Percentiles rank a stretch among this genome's conserved stretches.
Conservation (phyloP, 1,140 invertebrate genomes). For the Apolygus lucorum region DNA sequence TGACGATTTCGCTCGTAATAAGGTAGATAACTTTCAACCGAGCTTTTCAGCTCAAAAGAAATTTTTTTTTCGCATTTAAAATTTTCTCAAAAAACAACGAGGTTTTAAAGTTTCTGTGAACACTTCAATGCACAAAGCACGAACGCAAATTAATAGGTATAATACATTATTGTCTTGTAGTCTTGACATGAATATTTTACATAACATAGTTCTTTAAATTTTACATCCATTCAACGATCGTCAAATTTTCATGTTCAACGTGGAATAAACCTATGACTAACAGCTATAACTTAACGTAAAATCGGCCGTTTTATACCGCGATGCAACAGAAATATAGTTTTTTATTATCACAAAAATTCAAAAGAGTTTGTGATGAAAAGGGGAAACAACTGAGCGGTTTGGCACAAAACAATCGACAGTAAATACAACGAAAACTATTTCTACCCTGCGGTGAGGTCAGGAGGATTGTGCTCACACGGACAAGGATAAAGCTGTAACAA, state of each 20-base stretch:
- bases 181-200: neutral
- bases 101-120: neutral
- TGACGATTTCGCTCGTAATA: neutral
- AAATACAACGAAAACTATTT: neutral
- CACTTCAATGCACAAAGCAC: neutral
- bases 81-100: neutral
- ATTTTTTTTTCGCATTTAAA: slow-evolving; percentile 5
- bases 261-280: slow-evolving; percentile 13
- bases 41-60: neutral
- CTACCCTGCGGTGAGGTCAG: neutral
- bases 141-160: neutral
- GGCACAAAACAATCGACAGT: neutral
- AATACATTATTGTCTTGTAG: slow-evolving; percentile 11
- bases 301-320: too few relatives aligned
- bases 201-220: neutral
- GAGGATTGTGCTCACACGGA: too few relatives aligned
- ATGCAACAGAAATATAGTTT: slow-evolving; percentile 8
- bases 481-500: neutral
- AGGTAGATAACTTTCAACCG: neutral
- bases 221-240: neutral
- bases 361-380: too few relatives aligned
- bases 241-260: neutral
- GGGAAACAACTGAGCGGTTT: slow-evolving; percentile 10
- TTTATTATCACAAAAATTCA: too few relatives aligned
- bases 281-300: neutral